Evolutionary conservation across 2,888 invertebrate genomes (phyloP).

Genomic region (Trachelus stipa): DNA sequence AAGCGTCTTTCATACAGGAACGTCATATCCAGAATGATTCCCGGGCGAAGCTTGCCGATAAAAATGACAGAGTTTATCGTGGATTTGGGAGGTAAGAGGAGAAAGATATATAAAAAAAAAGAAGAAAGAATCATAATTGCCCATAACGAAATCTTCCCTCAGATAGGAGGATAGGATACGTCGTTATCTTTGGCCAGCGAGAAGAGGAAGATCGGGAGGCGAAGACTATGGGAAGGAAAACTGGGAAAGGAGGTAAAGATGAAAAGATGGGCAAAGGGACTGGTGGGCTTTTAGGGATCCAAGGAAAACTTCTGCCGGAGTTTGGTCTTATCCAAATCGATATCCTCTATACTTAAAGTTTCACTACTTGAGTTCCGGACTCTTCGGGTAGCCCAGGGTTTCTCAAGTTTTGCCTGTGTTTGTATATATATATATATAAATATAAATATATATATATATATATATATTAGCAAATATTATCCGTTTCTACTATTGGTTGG

Average conservation of each 20-base stretch:
- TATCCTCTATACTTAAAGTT: constrained; percentile 14
- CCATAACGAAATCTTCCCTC: constrained; percentile 4
- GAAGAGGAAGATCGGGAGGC: neutral
- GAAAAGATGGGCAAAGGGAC: neutral
- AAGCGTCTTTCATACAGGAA: neutral
- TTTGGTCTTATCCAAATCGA: constrained; percentile 22
- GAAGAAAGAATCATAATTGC: neutral
- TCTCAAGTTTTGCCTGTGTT: constrained; percentile 14
- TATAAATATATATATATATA: neutral
- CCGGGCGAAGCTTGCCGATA: neutral
- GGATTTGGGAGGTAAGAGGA: neutral
- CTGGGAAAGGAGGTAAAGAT: neutral
- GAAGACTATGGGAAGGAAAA: neutral
- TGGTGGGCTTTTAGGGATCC: neutral
- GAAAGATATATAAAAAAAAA: neutral
- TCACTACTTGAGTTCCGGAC: constrained; percentile 14
- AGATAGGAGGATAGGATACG: neutral
- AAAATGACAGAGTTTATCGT: neutral
- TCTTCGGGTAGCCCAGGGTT: constrained; percentile 16
- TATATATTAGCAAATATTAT: constrained; percentile 17
- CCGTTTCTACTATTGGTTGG: neutral
- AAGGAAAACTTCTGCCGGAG: neutral
- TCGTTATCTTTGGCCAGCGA: neutral
- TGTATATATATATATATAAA: neutral
- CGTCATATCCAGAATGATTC: neutral